Base-by-base conservation (phyloP, 2,797 vertebrate genomes). In the Cuniculus paca region DNA sequence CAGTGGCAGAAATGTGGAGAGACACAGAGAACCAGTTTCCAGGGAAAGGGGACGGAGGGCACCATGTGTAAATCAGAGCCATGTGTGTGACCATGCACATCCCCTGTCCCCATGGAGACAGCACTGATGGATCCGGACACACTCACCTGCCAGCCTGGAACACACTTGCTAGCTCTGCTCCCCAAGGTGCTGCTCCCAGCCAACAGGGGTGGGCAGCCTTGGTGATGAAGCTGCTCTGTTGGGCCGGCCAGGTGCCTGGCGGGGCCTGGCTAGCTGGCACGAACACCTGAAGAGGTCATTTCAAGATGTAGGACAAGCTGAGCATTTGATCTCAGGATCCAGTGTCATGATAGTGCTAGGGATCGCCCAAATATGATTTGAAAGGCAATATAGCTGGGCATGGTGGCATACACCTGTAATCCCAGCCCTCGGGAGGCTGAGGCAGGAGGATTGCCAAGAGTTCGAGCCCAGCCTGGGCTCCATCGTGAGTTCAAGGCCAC, bases 81-180 rank as follows among this genome's bases (percentile, higher is more conserved):
- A 6, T 6, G 16, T 1, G 0, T 19, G 39, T 39, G 52, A 26
- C 31, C 8, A 2, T 5, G 1, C 28, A 6, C 10, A 0, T 6
- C 1, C 68, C 16, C 39, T 39, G 5, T 10, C 11, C 65, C 63
- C 1, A 1, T 17, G 0, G 50, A 83, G 84, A 74, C 54, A 0
- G 28, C 0, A 2, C 83, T 34, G 26, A 24, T 10, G 34, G 58
- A 28, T 17, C 5, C 31, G 1, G 77, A 86, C 13, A 52, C 2
- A 1, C 36, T 9, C n/a, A 28, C 61, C 4, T 1, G 1, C 58
- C 11, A 28, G 82, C 52, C 36, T 93, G 19, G 14, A 52, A 24
- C 88, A 39, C 20, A 6, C 42, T 68, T 52, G 42, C 65, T 68
- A 22, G 20, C 20, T 28, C 0, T 70, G 58, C 54, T 92, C 9